Evolutionary conservation across 1,140 invertebrate species (phyloP), one percentile per base, ranked within the genome.

Genomic region (Mesaphorura yosii): DNA sequence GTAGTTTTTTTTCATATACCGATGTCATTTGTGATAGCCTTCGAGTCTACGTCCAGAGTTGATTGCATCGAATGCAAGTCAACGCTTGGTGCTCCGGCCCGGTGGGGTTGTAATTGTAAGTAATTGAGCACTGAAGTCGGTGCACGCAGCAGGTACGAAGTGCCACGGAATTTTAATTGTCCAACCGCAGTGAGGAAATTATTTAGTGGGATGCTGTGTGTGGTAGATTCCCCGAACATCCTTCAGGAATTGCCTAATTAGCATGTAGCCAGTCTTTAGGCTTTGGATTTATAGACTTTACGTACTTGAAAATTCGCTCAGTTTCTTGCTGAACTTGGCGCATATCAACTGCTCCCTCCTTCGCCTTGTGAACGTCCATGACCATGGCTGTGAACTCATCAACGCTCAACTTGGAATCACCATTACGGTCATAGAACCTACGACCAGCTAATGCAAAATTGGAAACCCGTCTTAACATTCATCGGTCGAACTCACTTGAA

Each of bases 151-250:
- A 77, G 60, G 27, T 69, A 65, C 3, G 75, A 77, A 4, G 75
- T 77, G 1, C 75, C 75, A 42, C 76, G 64, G 62, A 77, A 77
- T 55, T 74, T 75, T 12, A 76, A 64, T 45, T 74, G 71, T 3
- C 75, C 75, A 3, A 77, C 74, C 20, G 69, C 70, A 6, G 65
- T 68, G 6, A 76, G 61, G 62, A 77, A 77, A 46, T 73, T 71
- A 14, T 64, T 65, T 7, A 74, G 60, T 5, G 67, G 59, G 1
- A 77, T 58, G 15, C 61, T 65, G 27, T 67, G 62, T 53, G 60
- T 60, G 22, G 56, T 60, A 28, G 66, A 62, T 39, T 66, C 53
- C 20, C 69, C 71, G 68, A 75, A 75, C 25, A 70, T 55, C 59
- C 70, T 73, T 51, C 22, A 64, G 34, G 19, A 45, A 23, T 6